Conservation (phyloP, 2,797 vertebrate species). For the Falco biarmicus region DNA sequence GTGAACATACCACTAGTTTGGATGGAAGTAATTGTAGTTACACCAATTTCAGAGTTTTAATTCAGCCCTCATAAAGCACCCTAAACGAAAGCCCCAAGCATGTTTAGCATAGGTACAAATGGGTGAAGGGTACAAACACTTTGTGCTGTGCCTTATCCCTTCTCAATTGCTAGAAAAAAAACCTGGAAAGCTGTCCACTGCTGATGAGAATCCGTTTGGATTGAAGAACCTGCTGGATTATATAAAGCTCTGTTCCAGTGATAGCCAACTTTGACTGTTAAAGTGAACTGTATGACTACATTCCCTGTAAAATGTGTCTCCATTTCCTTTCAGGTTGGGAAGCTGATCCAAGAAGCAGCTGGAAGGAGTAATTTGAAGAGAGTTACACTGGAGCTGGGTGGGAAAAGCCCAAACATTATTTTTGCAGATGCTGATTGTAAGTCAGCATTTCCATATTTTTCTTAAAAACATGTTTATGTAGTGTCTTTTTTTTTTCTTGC, state of each 20-base stretch:
- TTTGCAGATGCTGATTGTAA: conserved; percentile 99
- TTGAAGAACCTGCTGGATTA: conserved; percentile 72
- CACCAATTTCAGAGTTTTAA: not conserved
- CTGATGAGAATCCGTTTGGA: conserved; percentile 57
- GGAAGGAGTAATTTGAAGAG: conserved; percentile 98
- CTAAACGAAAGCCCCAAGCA: not conserved
- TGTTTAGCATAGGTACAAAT: not conserved
- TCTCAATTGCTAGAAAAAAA: not conserved
- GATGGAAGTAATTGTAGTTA: conserved; percentile 2
- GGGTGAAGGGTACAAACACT: not conserved
- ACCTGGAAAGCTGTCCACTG: not conserved
- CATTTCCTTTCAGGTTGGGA: conserved; percentile 88
- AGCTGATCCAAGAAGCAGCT: conserved; percentile 98
- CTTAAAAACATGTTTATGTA: not conserved
- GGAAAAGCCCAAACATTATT: conserved; percentile 99
- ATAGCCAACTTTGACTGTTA: conserved; percentile 72
- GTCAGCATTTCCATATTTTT: conserved; percentile 64
- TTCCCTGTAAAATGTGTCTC: conserved; percentile 72
- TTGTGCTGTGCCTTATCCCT: not conserved
- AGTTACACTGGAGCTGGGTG: conserved; percentile 97
- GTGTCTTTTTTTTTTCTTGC: not conserved
- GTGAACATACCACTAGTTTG: not conserved
- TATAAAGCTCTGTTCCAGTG: conserved; percentile 73
- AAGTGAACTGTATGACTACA: conserved; percentile 34
- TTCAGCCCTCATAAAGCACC: not conserved